Evolutionary conservation across 2,797 vertebrate genomes (phyloP).

Genomic region (Mormyrops attenuatus): DNA sequence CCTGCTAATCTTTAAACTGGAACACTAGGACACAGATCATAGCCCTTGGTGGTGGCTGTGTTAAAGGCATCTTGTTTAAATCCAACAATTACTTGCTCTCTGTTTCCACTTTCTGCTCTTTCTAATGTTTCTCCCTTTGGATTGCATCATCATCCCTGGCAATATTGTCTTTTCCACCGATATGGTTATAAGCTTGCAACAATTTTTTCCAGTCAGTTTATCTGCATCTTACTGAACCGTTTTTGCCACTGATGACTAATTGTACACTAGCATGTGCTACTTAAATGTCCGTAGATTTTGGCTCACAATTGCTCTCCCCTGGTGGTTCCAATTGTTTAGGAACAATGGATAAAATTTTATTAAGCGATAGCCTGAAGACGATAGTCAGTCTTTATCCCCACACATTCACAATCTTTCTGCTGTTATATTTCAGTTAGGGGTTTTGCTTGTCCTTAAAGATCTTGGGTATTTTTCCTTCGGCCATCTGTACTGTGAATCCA

Average conservation of each 20-base stretch:
- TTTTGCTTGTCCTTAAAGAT: not conserved
- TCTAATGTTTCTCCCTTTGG: not conserved
- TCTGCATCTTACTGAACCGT: not conserved
- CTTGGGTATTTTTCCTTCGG: not conserved
- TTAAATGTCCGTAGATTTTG: not conserved
- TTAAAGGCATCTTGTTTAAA: conserved; percentile 12
- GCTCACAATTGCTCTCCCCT: not conserved
- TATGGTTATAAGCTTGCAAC: not conserved
- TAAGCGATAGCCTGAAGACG: not conserved
- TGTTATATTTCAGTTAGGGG: not conserved
- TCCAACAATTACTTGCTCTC: not conserved
- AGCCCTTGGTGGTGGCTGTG: not conserved
- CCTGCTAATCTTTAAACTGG: not conserved
- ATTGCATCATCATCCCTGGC: not conserved
- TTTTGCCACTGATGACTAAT: not conserved
- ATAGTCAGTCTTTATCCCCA: not conserved
- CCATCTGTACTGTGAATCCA: not conserved
- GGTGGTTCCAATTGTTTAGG: not conserved
- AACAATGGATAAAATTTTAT: not conserved
- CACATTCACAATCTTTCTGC: not conserved
- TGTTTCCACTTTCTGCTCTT: not conserved
- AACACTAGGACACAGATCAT: not conserved
- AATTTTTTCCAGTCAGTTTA: not conserved
- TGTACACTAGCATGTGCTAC: not conserved
- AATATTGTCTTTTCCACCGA: not conserved